Percentiles rank a stretch among this genome's conserved stretches.
Conservation (phyloP, 1,140 invertebrate species). For the Camponotus vicinus region DNA sequence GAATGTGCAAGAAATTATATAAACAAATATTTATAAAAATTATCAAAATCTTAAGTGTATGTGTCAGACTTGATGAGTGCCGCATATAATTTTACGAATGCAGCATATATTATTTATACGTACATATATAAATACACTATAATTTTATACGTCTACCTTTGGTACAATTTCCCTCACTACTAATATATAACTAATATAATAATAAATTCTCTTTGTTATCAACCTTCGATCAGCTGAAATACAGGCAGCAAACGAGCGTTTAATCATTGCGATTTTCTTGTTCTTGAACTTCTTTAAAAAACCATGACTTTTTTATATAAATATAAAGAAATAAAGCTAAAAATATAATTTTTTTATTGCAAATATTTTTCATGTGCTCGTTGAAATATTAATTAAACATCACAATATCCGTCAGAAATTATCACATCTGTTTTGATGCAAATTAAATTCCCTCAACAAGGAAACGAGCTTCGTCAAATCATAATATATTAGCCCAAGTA, state of each 20-base stretch:
- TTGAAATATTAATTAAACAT: slow-evolving; percentile 28
- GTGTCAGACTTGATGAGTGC: slow-evolving; percentile 16
- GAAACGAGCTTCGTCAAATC: not conserved
- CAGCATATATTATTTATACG: slow-evolving; percentile 59
- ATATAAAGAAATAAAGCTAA: not conserved
- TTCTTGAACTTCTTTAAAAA: not conserved
- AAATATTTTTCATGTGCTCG: not conserved
- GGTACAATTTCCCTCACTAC: slow-evolving; percentile 79
- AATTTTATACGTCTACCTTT: slow-evolving; percentile 78
- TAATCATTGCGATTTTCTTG: slow-evolving; percentile 10
- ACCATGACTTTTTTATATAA: not conserved
- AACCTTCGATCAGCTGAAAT: slow-evolving; percentile 22
- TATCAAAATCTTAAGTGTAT: not conserved
- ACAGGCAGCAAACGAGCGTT: slow-evolving; percentile 31
- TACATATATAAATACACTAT: slow-evolving; percentile 68
- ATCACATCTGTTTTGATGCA: not conserved
- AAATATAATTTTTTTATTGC: not conserved
- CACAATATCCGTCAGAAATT: not conserved
- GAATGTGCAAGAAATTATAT: not conserved
- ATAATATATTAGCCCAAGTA: not conserved
- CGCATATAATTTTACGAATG: slow-evolving; percentile 14
- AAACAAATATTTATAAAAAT: slow-evolving; percentile 36
- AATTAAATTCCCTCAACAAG: not conserved
- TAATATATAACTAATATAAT: slow-evolving; percentile 74
- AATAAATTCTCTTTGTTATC: slow-evolving; percentile 76